Base-by-base conservation (phyloP, 2,888 invertebrate genomes). In the Sisyra terminalis region DNA sequence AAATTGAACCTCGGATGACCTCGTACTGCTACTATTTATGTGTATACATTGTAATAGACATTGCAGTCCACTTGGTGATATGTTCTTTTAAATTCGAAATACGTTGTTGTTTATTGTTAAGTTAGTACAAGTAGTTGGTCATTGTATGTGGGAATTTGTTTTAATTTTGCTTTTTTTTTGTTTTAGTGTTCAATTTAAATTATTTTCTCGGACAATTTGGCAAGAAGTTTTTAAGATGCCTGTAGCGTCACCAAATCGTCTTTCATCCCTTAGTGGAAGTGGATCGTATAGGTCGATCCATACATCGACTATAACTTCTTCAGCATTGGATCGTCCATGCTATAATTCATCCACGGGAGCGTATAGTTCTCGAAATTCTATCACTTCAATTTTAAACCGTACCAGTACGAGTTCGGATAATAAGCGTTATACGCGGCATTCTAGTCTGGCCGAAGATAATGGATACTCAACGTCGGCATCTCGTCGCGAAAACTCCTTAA, bases 161-260 rank as follows among this genome's bases (percentile, higher is more conserved):
- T 3, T 24, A 24, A 24, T 24, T 24, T 24, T 24, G 5, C 7
- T 24, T 7, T 24, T 24, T 24, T 24, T 7, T 24, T 24, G 24
- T 24, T 24, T 3, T 24, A 24, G 24, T 24, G 24, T 24, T 24
- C 3, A 24, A 7, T 24, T 24, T 24, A 7, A 24, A 3, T 24
- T 24, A 7, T 3, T 24, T 3, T 24, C 7, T 3, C 24, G 24
- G 3, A 24, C 5, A 5, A 3, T 24, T 24, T 24, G 3, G 24
- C 5, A 5, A 7, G 11, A 40, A 15, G 15, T 39, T 29, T 43
- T 44, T 56, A 65, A 53, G 48, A 73, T 73, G 73, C 72, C 73
- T 49, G 72, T 72, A 38, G 65, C 71, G 6, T 71, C 71, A 11
- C 73, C 73, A 3, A 70, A 72, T 18, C 58, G 72, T 31, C 67